Evolutionary conservation across 2,888 invertebrate genomes (phyloP).

Genomic region (Meloe dianella): DNA sequence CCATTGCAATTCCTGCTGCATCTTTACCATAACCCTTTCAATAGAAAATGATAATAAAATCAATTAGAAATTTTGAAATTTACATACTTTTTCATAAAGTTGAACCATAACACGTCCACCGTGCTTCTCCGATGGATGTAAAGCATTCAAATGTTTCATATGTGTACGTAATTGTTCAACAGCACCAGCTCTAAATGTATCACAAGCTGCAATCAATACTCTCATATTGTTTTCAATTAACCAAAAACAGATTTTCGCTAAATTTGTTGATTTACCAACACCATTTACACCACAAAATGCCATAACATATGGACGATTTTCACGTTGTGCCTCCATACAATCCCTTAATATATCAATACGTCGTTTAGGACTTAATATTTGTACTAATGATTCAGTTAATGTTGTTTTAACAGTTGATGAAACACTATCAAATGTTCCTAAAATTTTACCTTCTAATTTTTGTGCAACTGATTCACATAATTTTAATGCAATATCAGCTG

Average conservation of each 20-base stretch:
- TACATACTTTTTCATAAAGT: conserved; percentile 82
- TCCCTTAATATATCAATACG: conserved; percentile 97
- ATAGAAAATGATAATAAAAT: not conserved
- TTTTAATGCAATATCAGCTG: conserved; percentile 91
- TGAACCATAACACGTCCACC: conserved; percentile 82
- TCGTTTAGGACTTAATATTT: conserved; percentile 92
- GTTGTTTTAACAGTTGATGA: conserved; percentile 86
- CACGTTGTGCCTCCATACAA: conserved; percentile 83
- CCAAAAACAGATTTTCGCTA: conserved; percentile 99
- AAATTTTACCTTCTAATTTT: conserved; percentile 88
- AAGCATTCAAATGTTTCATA: conserved; percentile 87
- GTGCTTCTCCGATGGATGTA: conserved; percentile 84
- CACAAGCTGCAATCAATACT: conserved; percentile 97
- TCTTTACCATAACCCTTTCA: conserved; percentile 91
- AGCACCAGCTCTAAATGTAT: conserved; percentile 98
- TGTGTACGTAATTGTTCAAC: conserved; percentile 98
- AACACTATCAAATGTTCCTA: conserved; percentile 96
- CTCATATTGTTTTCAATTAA: conserved; percentile 95
- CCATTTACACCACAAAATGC: conserved; percentile 98
- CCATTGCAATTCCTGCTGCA: conserved; percentile 97
- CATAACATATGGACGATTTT: conserved; percentile 90
- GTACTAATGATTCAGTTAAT: conserved; percentile 88
- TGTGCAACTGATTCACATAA: conserved; percentile 91
- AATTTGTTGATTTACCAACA: conserved; percentile 98
- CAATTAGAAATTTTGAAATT: not conserved